These are phyloP conservation scores for Lasioglossum albipes DNA, from an alignment of 1,140 invertebrate genomes.

Conservation along the genomic window DNA sequence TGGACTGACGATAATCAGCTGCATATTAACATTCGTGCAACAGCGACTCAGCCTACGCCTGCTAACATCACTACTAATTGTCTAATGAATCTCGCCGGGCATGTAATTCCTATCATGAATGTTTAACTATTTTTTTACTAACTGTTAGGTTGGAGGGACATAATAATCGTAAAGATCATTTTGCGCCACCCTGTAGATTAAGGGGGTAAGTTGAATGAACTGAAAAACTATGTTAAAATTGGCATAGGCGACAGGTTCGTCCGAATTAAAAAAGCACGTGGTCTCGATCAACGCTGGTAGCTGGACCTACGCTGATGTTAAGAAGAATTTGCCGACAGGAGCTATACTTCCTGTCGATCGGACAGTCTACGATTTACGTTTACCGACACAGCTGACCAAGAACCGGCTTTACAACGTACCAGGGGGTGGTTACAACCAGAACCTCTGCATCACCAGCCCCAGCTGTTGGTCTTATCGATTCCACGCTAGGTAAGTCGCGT, in stretches of 20 bases:
- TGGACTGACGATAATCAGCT: conserved; percentile 83
- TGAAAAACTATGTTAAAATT: neutral
- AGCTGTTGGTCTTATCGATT: conserved; percentile 65
- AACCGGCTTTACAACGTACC: conserved; percentile 76
- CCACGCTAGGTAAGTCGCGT: conserved; percentile 64
- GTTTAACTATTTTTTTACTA: no score
- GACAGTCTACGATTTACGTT: conserved; percentile 86
- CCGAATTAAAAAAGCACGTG: conserved; percentile 81
- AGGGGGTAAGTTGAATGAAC: neutral
- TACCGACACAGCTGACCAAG: conserved; percentile 80
- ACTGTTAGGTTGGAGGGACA: no score
- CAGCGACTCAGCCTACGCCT: conserved; percentile 81
- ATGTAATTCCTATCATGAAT: conserved; percentile 64
- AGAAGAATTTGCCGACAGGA: conserved; percentile 69
- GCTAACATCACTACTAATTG: conserved; percentile 85
- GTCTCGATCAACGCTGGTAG: conserved; percentile 81
- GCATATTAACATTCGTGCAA: conserved; percentile 82
- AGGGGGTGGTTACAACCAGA: conserved; percentile 87
- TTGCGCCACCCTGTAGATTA: no score
- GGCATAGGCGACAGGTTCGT: conserved; percentile 65
- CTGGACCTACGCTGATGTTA: conserved; percentile 78
- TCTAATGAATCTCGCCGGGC: conserved; percentile 87
- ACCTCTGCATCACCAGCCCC: conserved; percentile 84
- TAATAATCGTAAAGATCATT: no score
- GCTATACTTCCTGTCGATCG: conserved; percentile 82